Percentiles rank a stretch among this genome's conserved stretches.
phyloP scores from a whole-genome alignment of 2,888 invertebrate species.

The Theretra japonica region DNA sequence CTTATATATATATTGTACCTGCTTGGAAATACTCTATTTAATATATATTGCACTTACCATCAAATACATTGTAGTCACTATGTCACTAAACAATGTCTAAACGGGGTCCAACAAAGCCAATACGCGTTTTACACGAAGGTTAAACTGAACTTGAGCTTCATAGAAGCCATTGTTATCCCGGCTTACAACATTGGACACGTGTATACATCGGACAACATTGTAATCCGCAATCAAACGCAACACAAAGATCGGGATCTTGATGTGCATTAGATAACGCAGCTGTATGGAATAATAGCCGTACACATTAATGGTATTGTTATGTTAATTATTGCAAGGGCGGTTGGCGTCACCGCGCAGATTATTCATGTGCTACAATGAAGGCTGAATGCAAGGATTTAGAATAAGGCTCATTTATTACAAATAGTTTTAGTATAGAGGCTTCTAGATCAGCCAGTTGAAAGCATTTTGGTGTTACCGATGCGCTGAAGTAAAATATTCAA shows the following conservation, averaged over 20 bases:
- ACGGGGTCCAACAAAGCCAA: too few species aligned
- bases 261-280: slow-evolving; percentile 9
- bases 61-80: too few species aligned
- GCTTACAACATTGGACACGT: slow-evolving; percentile 16
- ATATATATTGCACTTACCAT: too few species aligned
- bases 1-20: too few species aligned
- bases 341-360: slow-evolving; percentile 4
- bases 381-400: neutral
- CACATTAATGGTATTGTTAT: slow-evolving; percentile 29
- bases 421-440: neutral
- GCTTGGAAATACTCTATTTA: too few species aligned
- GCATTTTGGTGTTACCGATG: neutral
- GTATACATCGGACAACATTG: slow-evolving; percentile 9
- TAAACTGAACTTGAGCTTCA: neutral
- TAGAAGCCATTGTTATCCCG: neutral
- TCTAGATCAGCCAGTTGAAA: neutral
- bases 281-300: slow-evolving; percentile 19
- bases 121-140: neutral
- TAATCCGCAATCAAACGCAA: slow-evolving; percentile 21
- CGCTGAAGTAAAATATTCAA: neutral
- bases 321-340: slow-evolving; percentile 26
- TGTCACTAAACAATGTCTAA: too few species aligned
- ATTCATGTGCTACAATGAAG: neutral
- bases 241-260: slow-evolving; percentile 17
- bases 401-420: neutral